Conservation (phyloP, 2,113 vertebrate genomes). For the Tauraco erythrolophus region DNA sequence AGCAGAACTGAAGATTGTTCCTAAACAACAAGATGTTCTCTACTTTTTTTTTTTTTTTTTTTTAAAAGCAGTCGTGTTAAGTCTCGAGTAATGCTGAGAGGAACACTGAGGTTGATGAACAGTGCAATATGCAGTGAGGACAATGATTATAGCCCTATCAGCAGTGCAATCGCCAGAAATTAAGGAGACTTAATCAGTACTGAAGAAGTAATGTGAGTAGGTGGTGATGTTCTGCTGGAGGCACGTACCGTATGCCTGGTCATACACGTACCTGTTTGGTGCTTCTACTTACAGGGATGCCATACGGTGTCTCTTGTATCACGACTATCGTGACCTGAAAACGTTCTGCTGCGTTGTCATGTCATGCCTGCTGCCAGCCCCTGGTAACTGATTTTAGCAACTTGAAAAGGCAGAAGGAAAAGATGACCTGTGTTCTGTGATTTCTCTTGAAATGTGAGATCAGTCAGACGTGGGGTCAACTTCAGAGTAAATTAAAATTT, state of each 20-base stretch:
- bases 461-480: neutral
- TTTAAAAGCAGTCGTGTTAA: neutral
- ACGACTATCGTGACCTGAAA: neutral
- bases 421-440: neutral
- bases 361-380: rapidly evolving
- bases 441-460: neutral
- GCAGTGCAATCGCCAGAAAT: neutral
- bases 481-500: neutral
- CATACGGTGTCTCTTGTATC: neutral
- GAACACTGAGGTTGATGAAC: rapidly evolving
- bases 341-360: neutral
- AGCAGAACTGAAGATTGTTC: neutral
- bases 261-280: neutral
- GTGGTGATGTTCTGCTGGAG: too few relatives aligned
- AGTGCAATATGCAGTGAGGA: neutral
- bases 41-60: neutral
- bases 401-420: neutral
- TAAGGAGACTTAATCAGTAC: neutral
- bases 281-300: neutral
- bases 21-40: neutral
- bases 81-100: neutral
- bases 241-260: too few relatives aligned
- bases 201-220: neutral
- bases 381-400: neutral
- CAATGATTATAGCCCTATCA: neutral